Percentiles rank a stretch among this genome's conserved stretches.
These are phyloP conservation scores for Dendrophyllia cribrosa DNA, from an alignment of 64 coral and sea anemone genomes.

Conservation along the genomic window DNA sequence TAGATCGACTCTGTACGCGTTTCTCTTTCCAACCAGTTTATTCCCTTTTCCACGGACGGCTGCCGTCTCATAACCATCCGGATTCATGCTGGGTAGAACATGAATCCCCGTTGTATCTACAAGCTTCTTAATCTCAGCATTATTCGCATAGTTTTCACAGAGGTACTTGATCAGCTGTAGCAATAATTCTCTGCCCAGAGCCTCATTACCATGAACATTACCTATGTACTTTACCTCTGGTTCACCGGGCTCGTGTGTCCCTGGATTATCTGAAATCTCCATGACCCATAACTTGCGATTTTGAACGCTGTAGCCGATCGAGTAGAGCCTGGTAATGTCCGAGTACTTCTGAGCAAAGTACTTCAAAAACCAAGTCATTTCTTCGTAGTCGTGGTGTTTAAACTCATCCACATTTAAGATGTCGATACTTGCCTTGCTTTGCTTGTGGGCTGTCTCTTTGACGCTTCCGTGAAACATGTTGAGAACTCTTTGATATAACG, in stretches of 20 bases:
- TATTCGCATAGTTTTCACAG: constrained; percentile 86
- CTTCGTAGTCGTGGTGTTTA: constrained; percentile 87
- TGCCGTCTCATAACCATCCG: constrained; percentile 93
- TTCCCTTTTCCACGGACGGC: constrained; percentile 61
- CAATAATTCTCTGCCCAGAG: constrained; percentile 82
- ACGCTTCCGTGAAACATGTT: constrained; percentile 37
- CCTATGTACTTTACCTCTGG: constrained; percentile 92
- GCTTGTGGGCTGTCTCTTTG: not conserved
- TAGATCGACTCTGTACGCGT: constrained; percentile 89
- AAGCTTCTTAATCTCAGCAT: constrained; percentile 73
- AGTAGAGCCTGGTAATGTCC: constrained; percentile 86
- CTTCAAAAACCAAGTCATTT: constrained; percentile 98
- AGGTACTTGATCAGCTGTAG: constrained; percentile 83
- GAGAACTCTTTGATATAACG: constrained; percentile 28
- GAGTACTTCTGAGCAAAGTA: constrained; percentile 88
- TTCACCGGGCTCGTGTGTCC: constrained; percentile 84
- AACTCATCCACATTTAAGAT: constrained; percentile 86
- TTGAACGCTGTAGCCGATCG: constrained; percentile 95
- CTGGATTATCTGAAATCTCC: constrained; percentile 90
- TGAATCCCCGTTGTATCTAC: constrained; percentile 89
- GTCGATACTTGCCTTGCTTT: not conserved
- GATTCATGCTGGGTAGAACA: constrained; percentile 92
- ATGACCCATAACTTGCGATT: constrained; percentile 95
- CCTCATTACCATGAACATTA: constrained; percentile 95
- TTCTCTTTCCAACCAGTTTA: constrained; percentile 79